Conservation (phyloP, 2,888 invertebrate species). For the Caenorhabditis virilis region DNA sequence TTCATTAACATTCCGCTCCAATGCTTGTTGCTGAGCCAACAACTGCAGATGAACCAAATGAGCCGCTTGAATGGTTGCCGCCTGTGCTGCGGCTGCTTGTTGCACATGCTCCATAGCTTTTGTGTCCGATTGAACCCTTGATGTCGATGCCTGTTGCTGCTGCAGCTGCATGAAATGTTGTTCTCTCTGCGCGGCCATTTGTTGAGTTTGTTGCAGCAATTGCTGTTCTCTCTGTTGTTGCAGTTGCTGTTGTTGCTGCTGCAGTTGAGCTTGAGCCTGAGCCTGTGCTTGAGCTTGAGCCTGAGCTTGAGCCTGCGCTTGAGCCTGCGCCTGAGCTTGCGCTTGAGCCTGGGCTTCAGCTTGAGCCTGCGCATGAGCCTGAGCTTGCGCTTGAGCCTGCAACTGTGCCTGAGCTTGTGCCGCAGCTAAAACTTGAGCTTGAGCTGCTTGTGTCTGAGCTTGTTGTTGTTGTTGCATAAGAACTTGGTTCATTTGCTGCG, state of each 20-base stretch:
- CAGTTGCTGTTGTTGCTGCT: slow-evolving; percentile 26
- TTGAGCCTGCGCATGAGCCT: slow-evolving; percentile 6
- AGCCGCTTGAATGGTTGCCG: too few relatives aligned
- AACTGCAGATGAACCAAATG: too few relatives aligned
- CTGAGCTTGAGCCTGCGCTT: not conserved
- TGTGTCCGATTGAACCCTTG: too few relatives aligned
- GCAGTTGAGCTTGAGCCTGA: slow-evolving; percentile 1
- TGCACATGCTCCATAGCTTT: too few relatives aligned
- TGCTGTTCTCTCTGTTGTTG: slow-evolving; percentile 1
- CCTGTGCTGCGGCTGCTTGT: too few relatives aligned
- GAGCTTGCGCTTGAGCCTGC: not conserved
- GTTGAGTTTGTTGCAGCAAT: not conserved
- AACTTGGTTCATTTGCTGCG: not conserved
- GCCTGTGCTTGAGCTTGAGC: not conserved
- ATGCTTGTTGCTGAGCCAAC: too few relatives aligned
- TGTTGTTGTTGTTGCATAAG: slow-evolving; percentile 2
- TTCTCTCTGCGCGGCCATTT: slow-evolving; percentile 8
- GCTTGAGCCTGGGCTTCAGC: not conserved
- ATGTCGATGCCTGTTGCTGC: not conserved
- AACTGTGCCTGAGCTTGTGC: slow-evolving; percentile 3
- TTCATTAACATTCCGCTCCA: too few relatives aligned
- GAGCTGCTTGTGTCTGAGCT: not conserved
- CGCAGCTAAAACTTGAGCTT: not conserved
- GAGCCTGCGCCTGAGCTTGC: slow-evolving; percentile 19
- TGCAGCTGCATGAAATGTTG: slow-evolving; percentile 6